Evolutionary conservation across 2,888 invertebrate genomes (phyloP), one percentile per base, ranked within the genome.

Genomic region (Dasypolia templi): DNA sequence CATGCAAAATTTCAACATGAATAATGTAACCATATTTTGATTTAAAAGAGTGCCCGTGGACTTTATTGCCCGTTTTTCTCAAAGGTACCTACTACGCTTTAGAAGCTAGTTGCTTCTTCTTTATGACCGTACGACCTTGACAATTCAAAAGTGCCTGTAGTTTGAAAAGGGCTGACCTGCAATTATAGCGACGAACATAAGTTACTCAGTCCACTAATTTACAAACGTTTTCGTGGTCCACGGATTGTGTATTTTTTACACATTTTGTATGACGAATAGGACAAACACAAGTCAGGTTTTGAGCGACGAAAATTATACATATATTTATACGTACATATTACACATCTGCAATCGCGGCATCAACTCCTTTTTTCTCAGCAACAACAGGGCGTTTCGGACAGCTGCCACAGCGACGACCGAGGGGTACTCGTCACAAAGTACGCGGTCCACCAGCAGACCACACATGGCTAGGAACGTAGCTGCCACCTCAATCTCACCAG

Each of bases 401-500:
- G 94, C 91, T 0, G 94, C 94, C 2, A 89, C 92, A 0, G 92
- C 95, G 0, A 95, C 83, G 0, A 91, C 93, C 0, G 95, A 96
- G 0, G 95, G 94, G 63, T 86, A 92, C 68, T 93, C 91, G 0
- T 85, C 75, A 19, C 92, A 91, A 0, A 94, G 74, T 0, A 75
- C 71, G 65, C 91, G 93, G 75, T 92, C 88, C 3, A 93, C 90
- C 90, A 95, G 90, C 77, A 93, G 29, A 0, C 93, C 93, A 1
- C 92, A 88, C 91, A 94, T 89, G 80, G 91, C 92, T 0, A 95
- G 79, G 79, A 95, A 95, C 0, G 94, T 93, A 6, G 95, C 93
- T 0, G 93, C 94, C 29, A 89, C 82, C 71, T 94, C 93, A 6
- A 94, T 92, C 68, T 94, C 93, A 0, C 89, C 91, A 2, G 90